phyloP scores from a whole-genome alignment of 2,113 vertebrate genomes.

The Triplophysa rosa region DNA sequence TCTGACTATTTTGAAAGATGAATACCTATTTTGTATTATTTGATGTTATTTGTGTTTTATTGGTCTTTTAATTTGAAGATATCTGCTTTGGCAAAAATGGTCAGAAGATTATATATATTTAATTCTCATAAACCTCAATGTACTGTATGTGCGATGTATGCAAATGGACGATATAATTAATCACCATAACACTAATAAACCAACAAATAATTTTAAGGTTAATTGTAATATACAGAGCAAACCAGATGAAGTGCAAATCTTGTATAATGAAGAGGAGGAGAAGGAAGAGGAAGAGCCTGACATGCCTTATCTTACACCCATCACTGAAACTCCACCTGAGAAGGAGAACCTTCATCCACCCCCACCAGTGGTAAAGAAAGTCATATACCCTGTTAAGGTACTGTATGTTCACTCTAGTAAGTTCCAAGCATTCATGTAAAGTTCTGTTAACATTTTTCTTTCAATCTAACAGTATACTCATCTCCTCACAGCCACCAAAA shows the following conservation, averaged over 20 bases:
- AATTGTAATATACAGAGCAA: slow-evolving; percentile 30
- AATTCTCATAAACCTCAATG: too few relatives aligned
- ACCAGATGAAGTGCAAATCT: slow-evolving; percentile 15
- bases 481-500: slow-evolving; percentile 15
- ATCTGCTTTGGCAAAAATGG: neutral
- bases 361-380: neutral
- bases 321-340: slow-evolving; percentile 14
- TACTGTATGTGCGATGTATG: too few relatives aligned
- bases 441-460: neutral
- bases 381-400: slow-evolving; percentile 13
- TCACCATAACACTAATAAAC: neutral
- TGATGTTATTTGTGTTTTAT: neutral
- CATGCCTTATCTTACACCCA: neutral
- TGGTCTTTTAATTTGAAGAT: neutral
- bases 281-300: slow-evolving; percentile 23
- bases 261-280: slow-evolving; percentile 34
- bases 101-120: too few relatives aligned
- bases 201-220: neutral
- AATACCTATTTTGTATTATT: neutral
- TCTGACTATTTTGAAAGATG: neutral
- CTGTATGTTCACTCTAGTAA: neutral
- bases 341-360: neutral
- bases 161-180: neutral
- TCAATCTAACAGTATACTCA: neutral
- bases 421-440: neutral